phyloP scores from a whole-genome alignment of 2,797 vertebrate genomes.

The Salmo trutta region DNA sequence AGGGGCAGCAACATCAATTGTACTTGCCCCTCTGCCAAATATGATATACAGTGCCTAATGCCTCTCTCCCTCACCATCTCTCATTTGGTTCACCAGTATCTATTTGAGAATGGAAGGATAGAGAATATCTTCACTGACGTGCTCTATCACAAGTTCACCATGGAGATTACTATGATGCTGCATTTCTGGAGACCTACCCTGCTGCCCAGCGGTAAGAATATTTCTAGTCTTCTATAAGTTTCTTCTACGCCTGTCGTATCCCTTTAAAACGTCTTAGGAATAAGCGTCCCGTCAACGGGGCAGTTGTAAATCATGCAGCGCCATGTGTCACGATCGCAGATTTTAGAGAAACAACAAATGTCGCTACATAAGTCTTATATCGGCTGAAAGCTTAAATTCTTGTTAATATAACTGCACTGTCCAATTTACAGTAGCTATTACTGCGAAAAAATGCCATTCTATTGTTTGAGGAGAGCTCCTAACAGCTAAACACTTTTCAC shows the following conservation, averaged over 20 bases:
- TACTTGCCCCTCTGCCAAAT: background rate
- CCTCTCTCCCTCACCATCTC: background rate
- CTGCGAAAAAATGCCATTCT: too few species aligned
- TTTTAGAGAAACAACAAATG: too few species aligned
- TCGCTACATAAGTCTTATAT: too few species aligned
- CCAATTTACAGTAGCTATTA: too few species aligned
- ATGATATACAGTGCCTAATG: background rate
- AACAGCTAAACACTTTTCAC: too few species aligned
- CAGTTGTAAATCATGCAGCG: too few species aligned
- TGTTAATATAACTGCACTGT: too few species aligned
- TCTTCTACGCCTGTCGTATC: background rate
- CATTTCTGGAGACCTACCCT: constrained; percentile 87
- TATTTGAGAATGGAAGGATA: constrained; percentile 93
- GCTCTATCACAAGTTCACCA: constrained; percentile 88
- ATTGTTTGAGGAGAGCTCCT: too few species aligned
- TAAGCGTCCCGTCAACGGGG: too few species aligned
- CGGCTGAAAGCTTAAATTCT: too few species aligned
- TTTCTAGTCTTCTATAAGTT: background rate
- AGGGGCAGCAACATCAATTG: background rate
- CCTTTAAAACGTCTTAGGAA: too few species aligned
- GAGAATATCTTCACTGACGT: constrained; percentile 98
- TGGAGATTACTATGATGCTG: constrained; percentile 89
- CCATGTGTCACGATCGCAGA: too few species aligned
- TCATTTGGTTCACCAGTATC: constrained; percentile 75
- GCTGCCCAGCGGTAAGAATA: constrained; percentile 82